phyloP scores from a whole-genome alignment of 2,888 invertebrate species.

The Coenonympha glycerion region DNA sequence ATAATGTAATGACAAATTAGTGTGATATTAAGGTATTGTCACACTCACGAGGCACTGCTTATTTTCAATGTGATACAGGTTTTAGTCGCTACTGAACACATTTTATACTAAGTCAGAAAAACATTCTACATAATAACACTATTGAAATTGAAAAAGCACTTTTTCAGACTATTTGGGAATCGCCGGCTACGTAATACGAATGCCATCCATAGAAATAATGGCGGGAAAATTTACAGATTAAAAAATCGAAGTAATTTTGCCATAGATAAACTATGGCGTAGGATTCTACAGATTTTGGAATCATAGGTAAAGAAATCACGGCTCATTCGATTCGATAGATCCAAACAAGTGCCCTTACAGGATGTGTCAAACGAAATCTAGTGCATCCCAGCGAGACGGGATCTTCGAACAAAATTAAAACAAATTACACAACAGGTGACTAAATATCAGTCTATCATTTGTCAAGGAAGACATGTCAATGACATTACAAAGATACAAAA shows the following conservation, averaged over 20 bases:
- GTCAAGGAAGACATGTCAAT: slow-evolving; percentile 60
- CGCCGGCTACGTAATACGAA: slow-evolving; percentile 22
- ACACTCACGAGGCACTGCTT: slow-evolving; percentile 67
- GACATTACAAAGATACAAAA: slow-evolving; percentile 47
- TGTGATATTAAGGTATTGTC: slow-evolving; percentile 61
- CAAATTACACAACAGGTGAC: slow-evolving; percentile 43
- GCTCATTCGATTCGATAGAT: slow-evolving; percentile 25
- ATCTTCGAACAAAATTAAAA: slow-evolving; percentile 32
- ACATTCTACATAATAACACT: slow-evolving; percentile 14
- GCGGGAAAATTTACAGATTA: slow-evolving; percentile 16
- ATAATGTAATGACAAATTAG: slow-evolving; percentile 29
- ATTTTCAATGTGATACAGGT: slow-evolving; percentile 48
- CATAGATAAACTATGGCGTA: slow-evolving; percentile 26
- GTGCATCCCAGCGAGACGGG: slow-evolving; percentile 70
- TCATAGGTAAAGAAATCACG: slow-evolving; percentile 12
- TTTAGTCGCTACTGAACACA: slow-evolving; percentile 62
- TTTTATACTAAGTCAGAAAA: slow-evolving; percentile 24
- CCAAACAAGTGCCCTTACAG: slow-evolving; percentile 66
- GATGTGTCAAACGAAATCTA: slow-evolving; percentile 48
- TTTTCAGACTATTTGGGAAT: slow-evolving; percentile 43
- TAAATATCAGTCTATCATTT: slow-evolving; percentile 63
- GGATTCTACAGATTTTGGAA: background rate
- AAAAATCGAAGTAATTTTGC: background rate
- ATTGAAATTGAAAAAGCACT: slow-evolving; percentile 54
- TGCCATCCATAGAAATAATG: slow-evolving; percentile 19